Evolutionary conservation across 2,797 vertebrate genomes (phyloP), one percentile per base, ranked within the genome.

Genomic region (Falco berigora): DNA sequence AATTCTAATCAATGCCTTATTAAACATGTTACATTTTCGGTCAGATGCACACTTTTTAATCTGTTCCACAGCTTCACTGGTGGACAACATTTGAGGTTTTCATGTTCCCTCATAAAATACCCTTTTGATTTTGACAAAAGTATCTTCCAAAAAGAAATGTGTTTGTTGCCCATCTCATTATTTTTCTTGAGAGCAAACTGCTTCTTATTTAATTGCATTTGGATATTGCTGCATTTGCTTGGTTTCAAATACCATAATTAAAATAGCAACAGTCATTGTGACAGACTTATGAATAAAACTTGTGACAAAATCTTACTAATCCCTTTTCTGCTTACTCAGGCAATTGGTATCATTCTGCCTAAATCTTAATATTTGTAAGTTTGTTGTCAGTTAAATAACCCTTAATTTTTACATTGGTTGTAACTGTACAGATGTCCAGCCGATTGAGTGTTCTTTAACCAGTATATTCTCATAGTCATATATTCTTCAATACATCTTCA

Each of bases 1-100:
- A 96, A 81, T 92, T 90, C 21, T 86, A 95, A 94, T 90, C 74
- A 92, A 86, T 50, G 19, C 4, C 32, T 86, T 86, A 14, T 79
- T 84, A 88, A 69, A 63, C 4, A 23, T 7, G 15, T 44, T 80
- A 80, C 16, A 17, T 87, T 93, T 93, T 79, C 53, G 87, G 46
- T 49, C 20, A 83, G 36, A 62, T 82, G 40, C 20, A 63, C 23
- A 7, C 12, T 84, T 11, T 81, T 85, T 92, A 59, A 74, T 80
- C 36, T 44, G 6, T 69, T 92, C 47, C 30, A 38, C 38, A 44
- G 12, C 47, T 73, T 24, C 32, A 28, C 7, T 84, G 44, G 8
- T 50, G 59, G 52, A 58, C 11, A 71, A 34, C 34, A 53, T 91
- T 42, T 82, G 34, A 77, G 12, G 8, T 84, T 87, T 93, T 91